Conservation (phyloP, 2,113 vertebrate species). For the Gobius niger region DNA sequence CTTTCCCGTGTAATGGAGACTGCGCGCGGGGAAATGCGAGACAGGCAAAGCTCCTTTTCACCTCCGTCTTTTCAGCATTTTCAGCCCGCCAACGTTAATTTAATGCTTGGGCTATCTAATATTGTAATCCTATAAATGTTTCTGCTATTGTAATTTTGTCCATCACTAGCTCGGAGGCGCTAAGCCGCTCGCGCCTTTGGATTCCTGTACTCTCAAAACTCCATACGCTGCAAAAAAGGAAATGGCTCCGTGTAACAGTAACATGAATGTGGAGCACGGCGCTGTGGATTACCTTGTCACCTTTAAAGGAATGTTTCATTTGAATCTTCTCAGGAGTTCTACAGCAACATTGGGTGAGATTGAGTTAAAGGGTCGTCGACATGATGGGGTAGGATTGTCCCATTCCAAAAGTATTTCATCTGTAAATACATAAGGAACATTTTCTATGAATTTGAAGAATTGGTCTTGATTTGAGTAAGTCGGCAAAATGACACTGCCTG, state of each 20-base stretch:
- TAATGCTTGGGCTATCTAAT: conserved; percentile 68
- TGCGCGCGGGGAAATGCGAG: conserved; percentile 36
- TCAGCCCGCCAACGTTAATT: conserved; percentile 58
- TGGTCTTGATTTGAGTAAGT: too few relatives aligned
- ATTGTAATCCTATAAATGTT: conserved; percentile 56
- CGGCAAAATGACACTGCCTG: too few relatives aligned
- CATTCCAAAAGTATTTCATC: too few relatives aligned
- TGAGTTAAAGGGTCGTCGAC: too few relatives aligned
- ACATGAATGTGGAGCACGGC: too few relatives aligned
- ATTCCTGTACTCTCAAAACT: conserved; percentile 35
- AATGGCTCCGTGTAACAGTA: neutral
- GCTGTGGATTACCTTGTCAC: too few relatives aligned
- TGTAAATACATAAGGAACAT: too few relatives aligned
- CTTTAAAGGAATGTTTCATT: too few relatives aligned
- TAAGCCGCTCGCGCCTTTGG: conserved; percentile 21
- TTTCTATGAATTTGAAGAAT: too few relatives aligned
- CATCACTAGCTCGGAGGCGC: conserved; percentile 56
- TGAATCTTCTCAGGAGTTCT: too few relatives aligned
- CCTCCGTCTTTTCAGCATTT: conserved; percentile 24
- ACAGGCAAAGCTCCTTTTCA: conserved; percentile 14
- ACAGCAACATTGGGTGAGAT: too few relatives aligned
- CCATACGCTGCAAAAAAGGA: neutral
- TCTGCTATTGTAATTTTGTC: conserved; percentile 61
- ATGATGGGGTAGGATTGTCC: too few relatives aligned
- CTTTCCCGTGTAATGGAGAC: conserved; percentile 40